A percentile compares a stretch with the other conserved stretches of the same genome.
phyloP scores from a whole-genome alignment of 1,140 invertebrate species.

The Cephus cinctus region DNA sequence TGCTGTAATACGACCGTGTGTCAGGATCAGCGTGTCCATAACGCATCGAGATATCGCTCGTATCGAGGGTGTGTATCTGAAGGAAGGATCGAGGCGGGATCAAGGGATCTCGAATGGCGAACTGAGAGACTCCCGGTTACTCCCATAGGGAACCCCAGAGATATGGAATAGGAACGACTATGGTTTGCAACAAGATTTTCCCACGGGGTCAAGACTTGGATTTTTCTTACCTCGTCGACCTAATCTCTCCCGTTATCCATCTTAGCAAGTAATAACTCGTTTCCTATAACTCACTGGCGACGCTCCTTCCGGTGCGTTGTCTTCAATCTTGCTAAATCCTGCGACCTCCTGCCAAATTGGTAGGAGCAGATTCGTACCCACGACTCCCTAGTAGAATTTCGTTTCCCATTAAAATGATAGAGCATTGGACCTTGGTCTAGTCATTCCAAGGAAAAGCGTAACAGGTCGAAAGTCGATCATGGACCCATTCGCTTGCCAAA shows the following conservation, averaged over 20 bases:
- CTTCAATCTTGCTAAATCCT: too few species aligned
- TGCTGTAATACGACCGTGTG: constrained; percentile 11
- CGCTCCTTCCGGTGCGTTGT: background rate
- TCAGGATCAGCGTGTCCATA: constrained; percentile 14
- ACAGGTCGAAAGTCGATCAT: too few species aligned
- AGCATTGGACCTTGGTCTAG: too few species aligned
- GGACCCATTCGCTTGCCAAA: too few species aligned
- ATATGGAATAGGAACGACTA: background rate
- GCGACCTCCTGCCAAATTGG: too few species aligned
- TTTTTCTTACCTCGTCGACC: background rate
- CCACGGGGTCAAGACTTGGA: background rate
- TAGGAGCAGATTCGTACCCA: too few species aligned
- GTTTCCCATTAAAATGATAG: too few species aligned
- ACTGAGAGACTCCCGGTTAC: background rate
- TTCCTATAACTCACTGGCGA: background rate
- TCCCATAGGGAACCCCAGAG: background rate
- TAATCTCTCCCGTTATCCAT: background rate
- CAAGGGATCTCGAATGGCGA: constrained; percentile 2
- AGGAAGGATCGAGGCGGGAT: constrained; percentile 1
- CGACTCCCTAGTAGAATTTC: too few species aligned
- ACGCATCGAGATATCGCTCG: constrained; percentile 8
- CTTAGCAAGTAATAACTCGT: background rate
- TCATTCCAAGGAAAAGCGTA: too few species aligned
- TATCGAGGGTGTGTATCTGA: constrained; percentile 4
- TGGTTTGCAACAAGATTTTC: background rate